Evolutionary conservation across 1,140 invertebrate species (phyloP).

Genomic region (Ditylenchus dipsaci): DNA sequence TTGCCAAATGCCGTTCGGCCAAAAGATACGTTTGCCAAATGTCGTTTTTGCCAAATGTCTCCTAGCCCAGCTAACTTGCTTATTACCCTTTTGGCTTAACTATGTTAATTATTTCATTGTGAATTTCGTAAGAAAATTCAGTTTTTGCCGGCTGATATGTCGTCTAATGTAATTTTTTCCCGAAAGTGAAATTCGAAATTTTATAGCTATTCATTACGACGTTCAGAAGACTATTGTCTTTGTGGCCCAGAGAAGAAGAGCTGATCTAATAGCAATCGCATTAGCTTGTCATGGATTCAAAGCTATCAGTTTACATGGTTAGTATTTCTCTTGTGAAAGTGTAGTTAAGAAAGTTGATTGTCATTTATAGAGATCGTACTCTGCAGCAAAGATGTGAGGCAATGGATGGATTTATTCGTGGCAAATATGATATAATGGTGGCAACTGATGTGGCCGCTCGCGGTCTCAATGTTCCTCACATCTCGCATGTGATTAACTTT

Average conservation of each 20-base stretch:
- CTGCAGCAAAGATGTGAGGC: slow-evolving; percentile 19
- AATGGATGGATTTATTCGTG: slow-evolving; percentile 9
- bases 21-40: no score
- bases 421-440: slow-evolving; percentile 25
- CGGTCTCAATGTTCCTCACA: slow-evolving; percentile 29
- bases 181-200: no score
- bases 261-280: slow-evolving; percentile 18
- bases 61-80: no score
- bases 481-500: slow-evolving; percentile 30
- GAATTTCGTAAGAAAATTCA: no score
- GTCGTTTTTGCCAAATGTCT: no score
- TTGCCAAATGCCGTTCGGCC: no score
- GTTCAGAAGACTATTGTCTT: slow-evolving; percentile 26
- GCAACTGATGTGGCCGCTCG: slow-evolving; percentile 24
- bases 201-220: slow-evolving; percentile 13
- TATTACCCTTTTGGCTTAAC: no score
- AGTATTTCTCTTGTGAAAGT: background rate
- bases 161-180: no score
- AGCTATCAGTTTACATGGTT: slow-evolving; percentile 24
- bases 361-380: slow-evolving; percentile 21
- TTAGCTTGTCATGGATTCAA: slow-evolving; percentile 2
- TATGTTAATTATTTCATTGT: no score
- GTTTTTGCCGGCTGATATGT: no score
- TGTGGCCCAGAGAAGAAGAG: slow-evolving; percentile 10
- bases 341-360: no score